Conservation (phyloP, 53 echinoderm and acorn worm genomes). For the Paelopatides confundens region DNA sequence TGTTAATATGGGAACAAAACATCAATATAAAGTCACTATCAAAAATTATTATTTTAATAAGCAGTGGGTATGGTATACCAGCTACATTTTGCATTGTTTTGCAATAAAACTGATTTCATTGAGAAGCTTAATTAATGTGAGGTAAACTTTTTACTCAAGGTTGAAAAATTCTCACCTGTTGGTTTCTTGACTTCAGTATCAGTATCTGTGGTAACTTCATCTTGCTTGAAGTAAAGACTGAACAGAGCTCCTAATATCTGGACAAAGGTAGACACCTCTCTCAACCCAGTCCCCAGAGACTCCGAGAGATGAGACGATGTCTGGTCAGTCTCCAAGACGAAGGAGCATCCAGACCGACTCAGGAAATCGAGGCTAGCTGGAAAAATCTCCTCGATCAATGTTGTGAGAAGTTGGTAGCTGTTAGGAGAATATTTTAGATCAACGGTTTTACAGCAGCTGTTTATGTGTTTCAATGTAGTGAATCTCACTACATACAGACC, state of each 20-base stretch:
- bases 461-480: background rate
- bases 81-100: too few relatives aligned
- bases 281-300: constrained; percentile 53
- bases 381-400: constrained; percentile 82
- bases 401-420: constrained; percentile 83
- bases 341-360: constrained; percentile 62
- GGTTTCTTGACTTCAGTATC: background rate
- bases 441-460: background rate
- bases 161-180: background rate
- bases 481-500: background rate
- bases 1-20: too few relatives aligned
- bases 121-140: too few relatives aligned
- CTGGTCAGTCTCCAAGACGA: constrained; percentile 73
- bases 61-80: too few relatives aligned
- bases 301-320: constrained; percentile 25
- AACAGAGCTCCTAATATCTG: constrained; percentile 86
- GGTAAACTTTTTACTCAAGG: too few relatives aligned
- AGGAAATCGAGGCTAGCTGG: constrained; percentile 85
- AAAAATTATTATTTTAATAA: too few relatives aligned
- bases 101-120: too few relatives aligned
- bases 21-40: too few relatives aligned
- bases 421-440: background rate
- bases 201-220: constrained; percentile 36
- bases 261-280: constrained; percentile 87
- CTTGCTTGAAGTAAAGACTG: constrained; percentile 68